Conservation (phyloP, 2,797 vertebrate species). For the Orestias chungarensis region DNA sequence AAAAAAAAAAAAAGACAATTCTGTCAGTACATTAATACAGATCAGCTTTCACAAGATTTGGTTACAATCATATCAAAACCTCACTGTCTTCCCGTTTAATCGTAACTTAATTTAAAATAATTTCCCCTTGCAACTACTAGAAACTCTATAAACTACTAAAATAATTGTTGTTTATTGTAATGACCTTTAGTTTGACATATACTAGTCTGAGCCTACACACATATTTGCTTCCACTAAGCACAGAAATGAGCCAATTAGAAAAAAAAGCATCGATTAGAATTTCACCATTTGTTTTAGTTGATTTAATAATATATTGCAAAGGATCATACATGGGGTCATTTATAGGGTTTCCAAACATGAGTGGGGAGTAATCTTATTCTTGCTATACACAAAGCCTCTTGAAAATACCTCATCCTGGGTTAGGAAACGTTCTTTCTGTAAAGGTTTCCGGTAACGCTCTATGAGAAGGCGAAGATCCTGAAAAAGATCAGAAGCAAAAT, state of each 20-base stretch:
- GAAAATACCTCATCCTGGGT: slow-evolving; percentile 91
- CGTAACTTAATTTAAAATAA: background rate
- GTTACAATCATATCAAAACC: background rate
- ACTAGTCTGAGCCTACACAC: background rate
- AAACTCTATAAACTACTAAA: background rate
- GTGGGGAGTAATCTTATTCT: background rate
- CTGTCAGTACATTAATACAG: background rate
- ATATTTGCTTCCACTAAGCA: background rate
- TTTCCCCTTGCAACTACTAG: background rate
- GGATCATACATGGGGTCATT: background rate
- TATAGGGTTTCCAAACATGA: background rate
- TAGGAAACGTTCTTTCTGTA: slow-evolving; percentile 93
- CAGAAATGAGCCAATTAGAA: background rate
- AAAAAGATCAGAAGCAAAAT: slow-evolving; percentile 22
- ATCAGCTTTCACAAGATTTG: too few relatives aligned
- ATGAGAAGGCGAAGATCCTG: slow-evolving; percentile 95
- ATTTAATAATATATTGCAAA: background rate
- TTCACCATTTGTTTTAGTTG: background rate
- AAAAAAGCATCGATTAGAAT: background rate
- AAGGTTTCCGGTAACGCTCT: slow-evolving; percentile 91
- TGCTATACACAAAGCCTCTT: background rate
- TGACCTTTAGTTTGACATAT: background rate
- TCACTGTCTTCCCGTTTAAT: background rate
- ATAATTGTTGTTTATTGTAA: background rate
- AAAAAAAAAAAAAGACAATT: slow-evolving; percentile 5